Conservation (phyloP, 2,113 vertebrate genomes). For the Nicator chloris region DNA sequence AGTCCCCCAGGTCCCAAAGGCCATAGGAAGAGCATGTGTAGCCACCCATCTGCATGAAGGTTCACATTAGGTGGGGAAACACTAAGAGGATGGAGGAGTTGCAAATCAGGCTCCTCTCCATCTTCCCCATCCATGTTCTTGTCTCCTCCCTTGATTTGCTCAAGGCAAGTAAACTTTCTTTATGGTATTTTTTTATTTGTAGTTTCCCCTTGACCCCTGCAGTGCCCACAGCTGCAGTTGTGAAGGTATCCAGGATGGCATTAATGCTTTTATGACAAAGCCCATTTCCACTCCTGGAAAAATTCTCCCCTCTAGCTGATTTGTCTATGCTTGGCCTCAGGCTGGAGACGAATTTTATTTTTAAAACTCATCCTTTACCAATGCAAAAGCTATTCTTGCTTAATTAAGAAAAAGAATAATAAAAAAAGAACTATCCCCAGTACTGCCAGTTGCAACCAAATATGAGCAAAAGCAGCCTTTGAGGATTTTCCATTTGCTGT, state of each 20-base stretch:
- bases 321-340: neutral
- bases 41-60: neutral
- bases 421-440: neutral
- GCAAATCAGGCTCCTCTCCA: neutral
- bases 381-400: neutral
- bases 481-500: neutral
- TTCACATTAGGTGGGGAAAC: neutral
- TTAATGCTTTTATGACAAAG: neutral
- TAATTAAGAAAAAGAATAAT: neutral
- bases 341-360: neutral
- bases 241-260: neutral
- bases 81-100: neutral
- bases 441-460: neutral
- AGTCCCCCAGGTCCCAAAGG: neutral
- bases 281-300: neutral
- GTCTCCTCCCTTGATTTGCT: neutral
- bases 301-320: neutral
- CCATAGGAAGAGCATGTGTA: accelerated
- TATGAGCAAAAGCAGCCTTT: neutral
- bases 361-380: neutral
- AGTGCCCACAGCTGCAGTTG: neutral
- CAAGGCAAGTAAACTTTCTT: neutral
- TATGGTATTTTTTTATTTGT: neutral
- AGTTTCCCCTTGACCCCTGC: neutral
- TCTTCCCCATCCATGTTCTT: neutral